Evolutionary conservation across 2,888 invertebrate genomes (phyloP).

Genomic region (Seira ritae): DNA sequence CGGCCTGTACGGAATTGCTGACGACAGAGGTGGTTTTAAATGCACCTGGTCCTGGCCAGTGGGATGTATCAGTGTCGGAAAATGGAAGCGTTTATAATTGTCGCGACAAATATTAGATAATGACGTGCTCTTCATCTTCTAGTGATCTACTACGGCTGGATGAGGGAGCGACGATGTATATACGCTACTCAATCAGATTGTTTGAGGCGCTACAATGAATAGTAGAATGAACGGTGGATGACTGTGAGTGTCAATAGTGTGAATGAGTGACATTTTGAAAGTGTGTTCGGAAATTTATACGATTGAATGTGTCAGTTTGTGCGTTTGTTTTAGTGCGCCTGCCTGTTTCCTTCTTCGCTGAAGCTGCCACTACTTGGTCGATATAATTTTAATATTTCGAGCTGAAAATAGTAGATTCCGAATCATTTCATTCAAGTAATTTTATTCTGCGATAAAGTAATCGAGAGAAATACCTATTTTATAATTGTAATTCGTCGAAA

Average conservation of each 20-base stretch:
- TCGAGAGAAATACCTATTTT: conserved; percentile 1
- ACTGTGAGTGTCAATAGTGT: conserved; percentile 53
- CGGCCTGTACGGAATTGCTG: too few species aligned
- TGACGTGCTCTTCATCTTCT: neutral
- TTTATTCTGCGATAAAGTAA: neutral
- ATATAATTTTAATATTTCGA: neutral
- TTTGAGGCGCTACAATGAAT: conserved; percentile 43
- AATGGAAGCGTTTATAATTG: neutral
- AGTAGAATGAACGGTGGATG: conserved; percentile 63
- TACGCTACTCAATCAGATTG: conserved; percentile 11
- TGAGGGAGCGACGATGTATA: conserved; percentile 5
- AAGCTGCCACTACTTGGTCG: neutral
- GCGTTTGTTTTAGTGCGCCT: conserved; percentile 1
- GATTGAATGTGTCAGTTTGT: conserved; percentile 53
- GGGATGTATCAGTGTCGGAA: neutral
- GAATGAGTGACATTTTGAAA: conserved; percentile 56
- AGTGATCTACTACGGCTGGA: neutral
- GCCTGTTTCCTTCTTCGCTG: neutral
- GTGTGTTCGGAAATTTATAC: conserved; percentile 35
- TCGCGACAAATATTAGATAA: neutral
- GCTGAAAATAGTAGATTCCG: neutral
- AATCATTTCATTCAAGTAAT: neutral
- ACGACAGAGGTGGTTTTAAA: too few species aligned
- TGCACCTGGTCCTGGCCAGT: neutral
- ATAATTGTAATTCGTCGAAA: too few species aligned